Evolutionary conservation across 2,113 vertebrate species (phyloP).

Genomic region (Herpailurus yagouaroundi): DNA sequence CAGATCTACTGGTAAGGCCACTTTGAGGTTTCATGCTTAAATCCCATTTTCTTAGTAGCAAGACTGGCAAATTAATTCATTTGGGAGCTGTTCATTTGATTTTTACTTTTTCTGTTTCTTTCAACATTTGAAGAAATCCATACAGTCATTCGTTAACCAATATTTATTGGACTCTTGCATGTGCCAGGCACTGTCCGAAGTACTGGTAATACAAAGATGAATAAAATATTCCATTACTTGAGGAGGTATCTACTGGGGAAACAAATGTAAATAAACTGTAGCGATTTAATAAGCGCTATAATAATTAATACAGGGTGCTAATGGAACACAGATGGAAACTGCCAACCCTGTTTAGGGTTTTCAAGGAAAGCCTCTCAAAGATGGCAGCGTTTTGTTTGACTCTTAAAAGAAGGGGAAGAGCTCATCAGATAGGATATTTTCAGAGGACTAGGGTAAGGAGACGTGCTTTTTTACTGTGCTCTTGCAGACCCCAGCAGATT

Average conservation of each 20-base stretch:
- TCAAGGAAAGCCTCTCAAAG: background rate
- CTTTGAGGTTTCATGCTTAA: slow-evolving; percentile 43
- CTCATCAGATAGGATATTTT: background rate
- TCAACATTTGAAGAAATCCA: slow-evolving; percentile 35
- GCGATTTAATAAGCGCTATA: background rate
- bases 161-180: background rate
- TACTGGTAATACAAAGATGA: slow-evolving; percentile 26
- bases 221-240: background rate
- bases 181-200: slow-evolving; percentile 29
- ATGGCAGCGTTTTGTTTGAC: background rate
- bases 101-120: slow-evolving; percentile 1
- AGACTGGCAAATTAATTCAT: background rate
- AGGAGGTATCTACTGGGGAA: background rate
- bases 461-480: background rate
- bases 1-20: background rate
- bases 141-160: background rate
- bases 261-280: background rate
- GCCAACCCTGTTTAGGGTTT: background rate
- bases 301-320: slow-evolving; percentile 11
- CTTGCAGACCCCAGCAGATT: background rate
- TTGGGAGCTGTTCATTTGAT: background rate
- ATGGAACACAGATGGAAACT: background rate
- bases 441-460: background rate
- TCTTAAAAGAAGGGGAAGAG: background rate
- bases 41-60: background rate